These are phyloP conservation scores for Schizopygopsis pylzovi DNA, from an alignment of 2,797 vertebrate genomes.

Conservation along the genomic window DNA sequence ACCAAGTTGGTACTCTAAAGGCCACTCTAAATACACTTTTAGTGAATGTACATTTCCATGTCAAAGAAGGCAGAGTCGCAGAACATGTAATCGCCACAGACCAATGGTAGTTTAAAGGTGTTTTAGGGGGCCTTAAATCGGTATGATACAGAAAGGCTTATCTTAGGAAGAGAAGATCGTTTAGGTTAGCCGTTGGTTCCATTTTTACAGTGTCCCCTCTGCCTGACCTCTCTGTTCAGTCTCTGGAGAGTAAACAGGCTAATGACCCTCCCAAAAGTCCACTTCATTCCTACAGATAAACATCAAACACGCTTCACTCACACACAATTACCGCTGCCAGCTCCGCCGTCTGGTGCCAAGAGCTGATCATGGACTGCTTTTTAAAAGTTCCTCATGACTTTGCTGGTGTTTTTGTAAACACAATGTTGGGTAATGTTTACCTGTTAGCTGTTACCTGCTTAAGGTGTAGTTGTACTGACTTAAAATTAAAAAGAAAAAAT, in stretches of 20 bases:
- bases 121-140: background rate
- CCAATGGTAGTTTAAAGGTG: background rate
- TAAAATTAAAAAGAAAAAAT: background rate
- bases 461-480: background rate
- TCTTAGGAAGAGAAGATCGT: background rate
- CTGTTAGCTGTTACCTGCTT: background rate
- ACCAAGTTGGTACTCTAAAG: background rate
- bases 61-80: background rate
- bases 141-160: background rate
- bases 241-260: constrained; percentile 44
- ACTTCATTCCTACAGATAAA: constrained; percentile 67
- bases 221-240: constrained; percentile 34
- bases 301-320: constrained; percentile 59
- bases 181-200: background rate
- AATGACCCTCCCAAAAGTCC: constrained; percentile 65
- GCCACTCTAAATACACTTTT: background rate
- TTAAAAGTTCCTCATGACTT: constrained; percentile 15
- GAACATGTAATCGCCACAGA: background rate
- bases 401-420: constrained; percentile 13
- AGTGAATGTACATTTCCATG: background rate
- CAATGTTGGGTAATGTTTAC: constrained; percentile 18
- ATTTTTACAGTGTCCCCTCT: constrained; percentile 15
- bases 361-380: constrained; percentile 1
- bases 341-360: constrained; percentile 19
- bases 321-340: constrained; percentile 37